Base-by-base conservation (phyloP, 2,113 vertebrate genomes). In the Balaeniceps rex region DNA sequence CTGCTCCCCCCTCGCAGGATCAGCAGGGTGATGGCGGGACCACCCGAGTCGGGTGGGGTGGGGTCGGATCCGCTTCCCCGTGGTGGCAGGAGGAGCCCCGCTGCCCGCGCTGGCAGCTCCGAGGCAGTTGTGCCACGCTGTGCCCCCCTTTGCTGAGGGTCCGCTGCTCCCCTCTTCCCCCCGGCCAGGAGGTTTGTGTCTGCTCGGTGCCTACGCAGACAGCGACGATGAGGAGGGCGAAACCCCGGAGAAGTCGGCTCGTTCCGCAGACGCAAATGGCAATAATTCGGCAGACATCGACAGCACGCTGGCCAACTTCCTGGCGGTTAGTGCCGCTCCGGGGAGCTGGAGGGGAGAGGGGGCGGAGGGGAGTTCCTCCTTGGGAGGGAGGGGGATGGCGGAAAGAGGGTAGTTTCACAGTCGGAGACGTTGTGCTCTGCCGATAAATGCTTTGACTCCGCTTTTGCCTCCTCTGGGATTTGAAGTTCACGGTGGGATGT, bases 131-230 rank as follows among this genome's bases (percentile, higher is more conserved):
- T n/a, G 29, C 46, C 28, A 11, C 2, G 4, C 25, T 11, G 40
- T 23, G 25, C 14, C 18, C 18, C 15, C 19, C 31, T 15, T 16
- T 3, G 3, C 55, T n/a, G 63, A 90, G 63, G 25, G 12, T 42
- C 11, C 4, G 1, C 47, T 54, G 11, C 5, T 34, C 17, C 38
- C 33, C 21, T 10, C 24, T 29, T 17, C 9, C 6, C 58, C 91
- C 63, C 26, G 83, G 91, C 17, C 86, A 99, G 99, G 99, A 84
- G 99, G 99, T 5, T 96, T 99, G 72, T 99, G 99, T 58, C 98
- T 99, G 64, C 99, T 99, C 4, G 99, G 99, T 25, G 99, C 99
- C 36, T 99, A 99, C 17, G 99, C 99, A 12, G 99, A 99, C 94
- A 99, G 99, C 2, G 99, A 99, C 2, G 99, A 99, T 5, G 99